Base-by-base conservation (phyloP, 2,888 invertebrate genomes). In the Candidula unifasciata region DNA sequence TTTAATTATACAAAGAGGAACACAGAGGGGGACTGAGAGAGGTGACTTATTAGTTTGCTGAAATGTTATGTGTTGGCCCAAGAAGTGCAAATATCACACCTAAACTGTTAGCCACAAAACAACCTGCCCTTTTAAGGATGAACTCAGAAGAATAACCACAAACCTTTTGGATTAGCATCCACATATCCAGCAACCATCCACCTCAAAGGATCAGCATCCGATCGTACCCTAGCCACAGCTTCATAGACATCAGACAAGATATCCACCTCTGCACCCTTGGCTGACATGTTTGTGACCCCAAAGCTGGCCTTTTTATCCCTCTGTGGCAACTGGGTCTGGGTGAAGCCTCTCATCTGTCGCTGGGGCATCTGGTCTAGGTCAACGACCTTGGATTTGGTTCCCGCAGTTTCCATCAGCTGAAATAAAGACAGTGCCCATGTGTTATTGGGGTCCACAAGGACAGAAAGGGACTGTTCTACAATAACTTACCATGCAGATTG, bases 331-430 rank as follows among this genome's bases (percentile, higher is more conserved):
- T 92, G 91, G 10, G 88, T 88, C 16, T 90, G 87, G 0, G 92
- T 93, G 86, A 93, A 93, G 10, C 93, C 93, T 80, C 93, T 89
- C 88, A 91, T 90, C 82, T 92, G 93, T 68, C 90, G 86, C 0
- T 90, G 90, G n/a, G 87, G 88, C 10, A 87, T 86, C 1, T 86
- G 87, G 60, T 92, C 92, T 5, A 91, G 76, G 30, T 85, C 85
- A 24, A 87, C 57, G 18, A 93, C 93, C 78, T 92, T 93, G 16
- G 91, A 92, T 69, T 91, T 90, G 64, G 91, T 93, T 13, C 92
- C 92, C n/a, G 92, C 88, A 24, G 89, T 91, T 78, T 93, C 93
- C 82, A 91, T 91, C 35, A 93, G 86, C 93, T 92, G 73, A 33
- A 44, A 3, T 37, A 30, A 33, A 68, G 18, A 16, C n/a, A n/a